A percentile compares a stretch with the other conserved stretches of the same genome.
These are phyloP conservation scores for Diadumene lineata DNA, from an alignment of 92 coral and sea anemone species.

Conservation along the genomic window DNA sequence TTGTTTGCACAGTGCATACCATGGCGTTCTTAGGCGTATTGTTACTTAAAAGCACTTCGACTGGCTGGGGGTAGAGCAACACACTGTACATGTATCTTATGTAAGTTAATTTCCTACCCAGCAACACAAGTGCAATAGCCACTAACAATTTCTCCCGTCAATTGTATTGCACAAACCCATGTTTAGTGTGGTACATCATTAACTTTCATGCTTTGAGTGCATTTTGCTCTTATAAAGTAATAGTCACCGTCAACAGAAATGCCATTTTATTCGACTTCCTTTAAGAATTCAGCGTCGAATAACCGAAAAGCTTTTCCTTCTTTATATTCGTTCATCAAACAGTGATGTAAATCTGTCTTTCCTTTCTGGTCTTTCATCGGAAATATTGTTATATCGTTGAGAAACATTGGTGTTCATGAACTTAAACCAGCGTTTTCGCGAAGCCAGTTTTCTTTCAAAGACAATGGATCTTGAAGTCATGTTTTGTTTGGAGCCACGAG, in stretches of 20 bases:
- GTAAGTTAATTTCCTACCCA: no score
- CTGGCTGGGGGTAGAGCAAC: no score
- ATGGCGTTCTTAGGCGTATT: no score
- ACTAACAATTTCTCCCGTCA: conserved; percentile 43
- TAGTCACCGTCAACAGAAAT: conserved; percentile 18
- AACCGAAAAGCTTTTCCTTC: conserved; percentile 58
- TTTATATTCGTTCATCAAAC: conserved; percentile 50
- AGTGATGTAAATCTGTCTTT: conserved; percentile 20
- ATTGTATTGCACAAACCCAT: conserved; percentile 37
- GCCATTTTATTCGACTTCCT: no score
- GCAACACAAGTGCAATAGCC: conserved; percentile 64
- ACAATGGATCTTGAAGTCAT: conserved; percentile 44
- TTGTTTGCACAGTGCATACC: no score
- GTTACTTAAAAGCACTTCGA: no score
- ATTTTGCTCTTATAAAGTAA: conserved; percentile 38
- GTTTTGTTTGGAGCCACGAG: no score
- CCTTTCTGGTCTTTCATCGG: conserved; percentile 60
- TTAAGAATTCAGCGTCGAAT: conserved; percentile 54
- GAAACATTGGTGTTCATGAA: conserved; percentile 55
- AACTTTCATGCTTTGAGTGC: conserved; percentile 52
- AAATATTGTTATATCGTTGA: conserved; percentile 46
- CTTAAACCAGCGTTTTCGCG: conserved; percentile 27
- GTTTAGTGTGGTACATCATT: conserved; percentile 45
- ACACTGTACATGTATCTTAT: no score
- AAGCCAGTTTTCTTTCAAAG: conserved; percentile 45